These are phyloP conservation scores for Lasioglossum oenotherae DNA, from an alignment of 2,888 invertebrate species.

Conservation along the genomic window DNA sequence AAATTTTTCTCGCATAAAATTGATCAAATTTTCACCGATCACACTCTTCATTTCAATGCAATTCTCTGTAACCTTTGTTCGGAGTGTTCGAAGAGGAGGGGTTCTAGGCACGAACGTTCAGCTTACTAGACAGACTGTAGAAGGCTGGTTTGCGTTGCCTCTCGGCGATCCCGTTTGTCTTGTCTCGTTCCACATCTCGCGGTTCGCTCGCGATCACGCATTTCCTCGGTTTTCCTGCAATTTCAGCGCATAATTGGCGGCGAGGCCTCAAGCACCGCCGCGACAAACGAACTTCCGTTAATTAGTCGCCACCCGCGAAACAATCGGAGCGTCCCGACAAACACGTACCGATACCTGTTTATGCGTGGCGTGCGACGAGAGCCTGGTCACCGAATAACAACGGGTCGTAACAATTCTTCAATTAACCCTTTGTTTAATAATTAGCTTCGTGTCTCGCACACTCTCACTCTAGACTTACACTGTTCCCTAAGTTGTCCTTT, in stretches of 20 bases:
- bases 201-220: slow-evolving; percentile 11
- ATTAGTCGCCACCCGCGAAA: slow-evolving; percentile 30
- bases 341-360: background rate
- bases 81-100: no score
- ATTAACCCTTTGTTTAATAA: background rate
- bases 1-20: no score
- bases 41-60: no score
- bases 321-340: slow-evolving; percentile 6
- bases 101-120: no score
- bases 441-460: background rate
- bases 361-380: background rate
- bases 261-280: background rate
- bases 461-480: no score
- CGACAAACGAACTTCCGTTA: slow-evolving; percentile 20
- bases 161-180: slow-evolving; percentile 6
- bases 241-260: slow-evolving; percentile 15
- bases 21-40: no score
- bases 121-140: background rate
- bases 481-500: no score
- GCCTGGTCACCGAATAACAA: slow-evolving; percentile 3
- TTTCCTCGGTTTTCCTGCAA: slow-evolving; percentile 21
- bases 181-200: slow-evolving; percentile 4
- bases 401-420: background rate
- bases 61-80: no score
- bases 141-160: background rate